Percentiles rank a stretch among this genome's conserved stretches.
Evolutionary conservation across 2,113 vertebrate genomes (phyloP).

Genomic region (Seriola rivoliana): DNA sequence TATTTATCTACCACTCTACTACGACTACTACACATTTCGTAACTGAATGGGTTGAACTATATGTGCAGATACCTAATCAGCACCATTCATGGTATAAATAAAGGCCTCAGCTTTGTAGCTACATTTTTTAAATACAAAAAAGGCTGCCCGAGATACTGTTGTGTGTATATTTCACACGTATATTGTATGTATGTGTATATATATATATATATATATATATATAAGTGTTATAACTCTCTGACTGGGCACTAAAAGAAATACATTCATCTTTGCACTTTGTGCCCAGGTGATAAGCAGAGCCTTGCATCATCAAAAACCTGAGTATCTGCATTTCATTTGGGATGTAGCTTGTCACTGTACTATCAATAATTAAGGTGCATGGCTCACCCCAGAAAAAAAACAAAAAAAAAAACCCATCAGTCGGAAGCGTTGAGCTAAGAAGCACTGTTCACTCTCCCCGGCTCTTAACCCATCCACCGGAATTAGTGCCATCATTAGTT

Average conservation of each 20-base stretch:
- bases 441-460: not conserved
- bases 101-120: not conserved
- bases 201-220: too few relatives aligned
- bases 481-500: slow-evolving; percentile 6
- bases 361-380: slow-evolving; percentile 65
- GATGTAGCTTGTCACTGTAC: slow-evolving; percentile 43
- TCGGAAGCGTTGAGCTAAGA: slow-evolving; percentile 26
- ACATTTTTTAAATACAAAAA: not conserved
- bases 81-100: not conserved
- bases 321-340: slow-evolving; percentile 53
- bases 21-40: not conserved
- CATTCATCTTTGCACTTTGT: not conserved
- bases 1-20: too few relatives aligned
- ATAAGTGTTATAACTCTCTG: not conserved
- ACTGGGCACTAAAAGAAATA: not conserved
- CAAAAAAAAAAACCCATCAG: slow-evolving; percentile 9
- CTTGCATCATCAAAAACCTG: slow-evolving; percentile 42
- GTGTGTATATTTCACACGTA: too few relatives aligned
- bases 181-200: too few relatives aligned
- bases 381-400: slow-evolving; percentile 34
- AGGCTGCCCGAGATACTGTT: too few relatives aligned
- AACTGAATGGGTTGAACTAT: not conserved
- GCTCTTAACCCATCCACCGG: not conserved
- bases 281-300: slow-evolving; percentile 28
- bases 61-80: not conserved